phyloP scores from a whole-genome alignment of 2,888 invertebrate genomes.

The Sphecodes monilicornis region DNA sequence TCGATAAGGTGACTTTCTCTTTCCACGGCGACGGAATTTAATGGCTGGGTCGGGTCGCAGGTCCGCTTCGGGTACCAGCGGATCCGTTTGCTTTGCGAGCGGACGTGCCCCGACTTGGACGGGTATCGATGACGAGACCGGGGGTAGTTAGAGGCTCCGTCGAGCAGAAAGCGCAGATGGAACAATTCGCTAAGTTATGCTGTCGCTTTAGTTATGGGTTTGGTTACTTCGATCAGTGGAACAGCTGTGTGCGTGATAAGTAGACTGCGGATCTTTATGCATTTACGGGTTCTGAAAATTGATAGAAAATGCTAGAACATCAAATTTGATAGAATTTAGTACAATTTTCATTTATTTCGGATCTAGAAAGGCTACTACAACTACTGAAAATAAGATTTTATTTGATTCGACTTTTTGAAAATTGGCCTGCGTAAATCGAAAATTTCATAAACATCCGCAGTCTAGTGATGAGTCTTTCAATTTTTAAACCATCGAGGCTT shows the following conservation, averaged over 20 bases:
- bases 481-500: too few relatives aligned
- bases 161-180: slow-evolving; percentile 9
- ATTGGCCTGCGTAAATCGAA: too few relatives aligned
- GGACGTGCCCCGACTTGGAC: slow-evolving; percentile 9
- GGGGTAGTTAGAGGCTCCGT: not conserved
- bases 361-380: too few relatives aligned
- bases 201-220: not conserved
- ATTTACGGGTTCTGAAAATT: too few relatives aligned
- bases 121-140: slow-evolving; percentile 12
- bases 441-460: not conserved
- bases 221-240: not conserved
- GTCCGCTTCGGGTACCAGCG: not conserved
- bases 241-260: not conserved
- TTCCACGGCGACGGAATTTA: slow-evolving; percentile 13
- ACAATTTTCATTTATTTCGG: too few relatives aligned
- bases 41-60: not conserved
- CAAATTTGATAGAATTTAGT: too few relatives aligned
- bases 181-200: not conserved
- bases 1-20: slow-evolving; percentile 12
- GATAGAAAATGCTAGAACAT: too few relatives aligned
- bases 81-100: slow-evolving; percentile 17
- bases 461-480: too few relatives aligned
- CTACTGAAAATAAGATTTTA: too few relatives aligned
- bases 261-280: not conserved
- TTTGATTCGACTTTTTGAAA: too few relatives aligned